Evolutionary conservation across 2,113 vertebrate genomes (phyloP), one percentile per base, ranked within the genome.

Genomic region (Columbina picui): DNA sequence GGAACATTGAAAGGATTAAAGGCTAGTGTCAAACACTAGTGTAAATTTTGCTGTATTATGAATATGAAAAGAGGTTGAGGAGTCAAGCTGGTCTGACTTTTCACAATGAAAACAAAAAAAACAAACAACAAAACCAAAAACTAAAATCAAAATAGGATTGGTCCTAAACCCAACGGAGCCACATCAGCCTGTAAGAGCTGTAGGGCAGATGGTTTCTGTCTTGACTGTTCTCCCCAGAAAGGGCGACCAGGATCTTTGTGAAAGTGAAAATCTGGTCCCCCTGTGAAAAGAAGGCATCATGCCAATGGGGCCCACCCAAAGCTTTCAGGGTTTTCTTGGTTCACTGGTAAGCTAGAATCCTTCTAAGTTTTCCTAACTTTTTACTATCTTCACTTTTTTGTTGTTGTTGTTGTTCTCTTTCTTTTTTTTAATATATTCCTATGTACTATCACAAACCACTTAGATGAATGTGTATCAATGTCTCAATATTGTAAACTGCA

Each of bases 111-210:
- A 43, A 43, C 18, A 45, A 45, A 43, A n/a, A n/a, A n/a, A 43
- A 75, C 52, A 41, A 0, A 2, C 0, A 10, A 10, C 23, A 77
- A 4, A 78, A 4, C 7, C n/a, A 45, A 45, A 67, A 9, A 18
- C 9, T 71, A 59, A 50, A 64, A 52, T 70, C 3, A 76, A 50
- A 75, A 61, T 49, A 64, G 1, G 63, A 45, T 39, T 0, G 1
- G 15, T 21, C 7, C 70, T 12, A 63, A 30, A 13, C 10, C 12
- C 29, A 52, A 25, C 19, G 26, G 22, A 53, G 26, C 26, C 15
- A 59, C 22, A 60, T 29, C 34, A 87, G 12, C 30, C 12, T 60
- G 4, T 52, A 56, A 27, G 15, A 60, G 7, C 36, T 45, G 6
- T 32, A 63, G 32, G 11, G n/a, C 30, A 27, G n/a, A 61, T 41